Evolutionary conservation across 1,140 invertebrate species (phyloP), one percentile per base, ranked within the genome.

Genomic region (Hypsibius dujardini): DNA sequence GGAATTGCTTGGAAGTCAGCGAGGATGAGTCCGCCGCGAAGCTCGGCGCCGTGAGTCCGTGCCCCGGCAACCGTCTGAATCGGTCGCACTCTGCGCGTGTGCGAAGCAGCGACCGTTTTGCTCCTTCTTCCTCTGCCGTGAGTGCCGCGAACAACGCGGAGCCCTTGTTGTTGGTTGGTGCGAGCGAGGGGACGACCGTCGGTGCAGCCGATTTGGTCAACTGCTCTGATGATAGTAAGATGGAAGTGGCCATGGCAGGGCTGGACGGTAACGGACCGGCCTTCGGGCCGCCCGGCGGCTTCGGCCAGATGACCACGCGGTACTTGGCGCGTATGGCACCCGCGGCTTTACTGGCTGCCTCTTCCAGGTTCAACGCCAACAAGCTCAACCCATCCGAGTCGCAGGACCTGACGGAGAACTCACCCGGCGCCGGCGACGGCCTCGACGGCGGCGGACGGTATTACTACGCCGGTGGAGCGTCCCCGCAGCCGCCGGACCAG

Each of bases 191-290:
- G 28, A 28, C 28, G 28, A 28, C 28, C 28, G 28, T 28, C 28
- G 50, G 7, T 56, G 50, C 7, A 56, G 50, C 50, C 50, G 7
- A 12, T n/a, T 56, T 56, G 50, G 7, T 12, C 62, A 67, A 45
- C 45, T 67, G 62, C 62, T 67, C 62, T 67, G 62, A 67, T 67
- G 62, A 67, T 67, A 67, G 45, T 45, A 67, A 67, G 62, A 67
- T 67, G 62, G 62, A 67, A 42, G 62, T 67, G 62, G 62, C 62
- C 62, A 67, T 67, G 62, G 62, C 62, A 12, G 62, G 62, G 12
- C 42, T 67, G 62, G 62, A 67, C 3, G 62, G 62, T 42, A 45
- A 42, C 62, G 62, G 62, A 15, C 62, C 62, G 42, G 62, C 12
- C 62, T 67, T 67, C 42, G 62, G 62, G 42, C 62, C 62, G 62